phyloP scores from a whole-genome alignment of 2,888 invertebrate genomes.

The Beris chalybata region DNA sequence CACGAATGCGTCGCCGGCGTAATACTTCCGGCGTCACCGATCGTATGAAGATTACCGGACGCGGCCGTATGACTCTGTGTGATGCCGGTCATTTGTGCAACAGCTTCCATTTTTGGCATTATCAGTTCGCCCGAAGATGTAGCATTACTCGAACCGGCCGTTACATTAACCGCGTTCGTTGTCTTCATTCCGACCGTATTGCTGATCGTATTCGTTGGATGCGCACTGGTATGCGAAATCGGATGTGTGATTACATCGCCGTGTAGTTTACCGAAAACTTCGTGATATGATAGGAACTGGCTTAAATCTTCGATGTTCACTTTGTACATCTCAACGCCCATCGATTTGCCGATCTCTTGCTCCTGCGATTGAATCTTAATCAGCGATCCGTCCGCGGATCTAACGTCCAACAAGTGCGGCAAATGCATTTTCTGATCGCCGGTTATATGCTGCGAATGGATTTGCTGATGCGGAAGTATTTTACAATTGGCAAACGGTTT shows the following conservation, averaged over 20 bases:
- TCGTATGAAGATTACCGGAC: constrained; percentile 56
- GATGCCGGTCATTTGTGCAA: constrained; percentile 44
- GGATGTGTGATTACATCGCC: constrained; percentile 57
- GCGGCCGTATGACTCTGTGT: constrained; percentile 40
- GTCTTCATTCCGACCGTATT: constrained; percentile 41
- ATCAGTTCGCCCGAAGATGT: constrained; percentile 47
- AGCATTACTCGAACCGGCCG: constrained; percentile 40
- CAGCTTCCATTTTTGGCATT: constrained; percentile 55
- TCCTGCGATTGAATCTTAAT: constrained; percentile 64
- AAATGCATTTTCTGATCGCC: constrained; percentile 39
- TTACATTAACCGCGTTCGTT: constrained; percentile 45
- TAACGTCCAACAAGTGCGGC: constrained; percentile 60
- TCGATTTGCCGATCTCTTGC: constrained; percentile 58
- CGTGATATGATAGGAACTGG: constrained; percentile 81
- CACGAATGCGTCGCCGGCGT: constrained; percentile 64
- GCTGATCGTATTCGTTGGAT: constrained; percentile 42
- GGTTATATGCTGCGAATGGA: constrained; percentile 33
- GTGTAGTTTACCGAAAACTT: constrained; percentile 74
- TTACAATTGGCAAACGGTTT: constrained; percentile 38
- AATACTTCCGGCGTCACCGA: constrained; percentile 41
- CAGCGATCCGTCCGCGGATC: constrained; percentile 71
- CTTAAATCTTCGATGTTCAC: constrained; percentile 82
- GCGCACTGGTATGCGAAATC: constrained; percentile 56
- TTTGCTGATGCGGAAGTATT: constrained; percentile 33
- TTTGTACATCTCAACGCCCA: constrained; percentile 73